These are phyloP conservation scores for Macropodus opercularis DNA, from an alignment of 2,797 vertebrate genomes.

Conservation along the genomic window DNA sequence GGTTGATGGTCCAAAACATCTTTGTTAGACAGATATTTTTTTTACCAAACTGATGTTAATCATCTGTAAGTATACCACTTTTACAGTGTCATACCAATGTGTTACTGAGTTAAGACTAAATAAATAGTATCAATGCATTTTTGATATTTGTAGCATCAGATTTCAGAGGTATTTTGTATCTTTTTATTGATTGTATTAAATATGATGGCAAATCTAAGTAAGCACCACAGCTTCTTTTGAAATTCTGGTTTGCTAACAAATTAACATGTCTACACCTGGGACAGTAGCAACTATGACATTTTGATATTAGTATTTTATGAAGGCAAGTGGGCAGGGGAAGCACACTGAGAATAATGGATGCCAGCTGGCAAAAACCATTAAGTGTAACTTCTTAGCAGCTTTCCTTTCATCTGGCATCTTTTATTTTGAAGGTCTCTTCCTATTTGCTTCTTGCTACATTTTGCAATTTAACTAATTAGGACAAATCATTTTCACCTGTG, in stretches of 20 bases:
- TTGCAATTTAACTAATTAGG: too few relatives aligned
- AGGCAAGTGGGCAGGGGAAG: too few relatives aligned
- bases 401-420: too few relatives aligned
- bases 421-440: too few relatives aligned
- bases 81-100: slow-evolving; percentile 17
- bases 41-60: slow-evolving; percentile 36
- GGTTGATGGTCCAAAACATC: slow-evolving; percentile 57
- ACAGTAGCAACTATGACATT: neutral
- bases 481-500: too few relatives aligned
- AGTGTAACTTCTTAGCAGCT: too few relatives aligned
- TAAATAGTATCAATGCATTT: neutral
- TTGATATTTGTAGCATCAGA: neutral
- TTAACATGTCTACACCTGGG: neutral
- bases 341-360: too few relatives aligned
- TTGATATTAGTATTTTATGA: too few relatives aligned
- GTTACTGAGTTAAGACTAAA: neutral
- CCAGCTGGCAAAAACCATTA: too few relatives aligned
- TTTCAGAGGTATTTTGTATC: neutral
- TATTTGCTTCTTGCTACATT: too few relatives aligned
- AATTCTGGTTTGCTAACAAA: too few relatives aligned
- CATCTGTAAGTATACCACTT: slow-evolving; percentile 30
- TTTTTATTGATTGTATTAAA: neutral
- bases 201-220: neutral
- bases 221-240: neutral
- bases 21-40: slow-evolving; percentile 31